These are phyloP conservation scores for Drosophila nr. perissopoda DNA, from an alignment of 2,888 invertebrate species.

Conservation along the genomic window DNA sequence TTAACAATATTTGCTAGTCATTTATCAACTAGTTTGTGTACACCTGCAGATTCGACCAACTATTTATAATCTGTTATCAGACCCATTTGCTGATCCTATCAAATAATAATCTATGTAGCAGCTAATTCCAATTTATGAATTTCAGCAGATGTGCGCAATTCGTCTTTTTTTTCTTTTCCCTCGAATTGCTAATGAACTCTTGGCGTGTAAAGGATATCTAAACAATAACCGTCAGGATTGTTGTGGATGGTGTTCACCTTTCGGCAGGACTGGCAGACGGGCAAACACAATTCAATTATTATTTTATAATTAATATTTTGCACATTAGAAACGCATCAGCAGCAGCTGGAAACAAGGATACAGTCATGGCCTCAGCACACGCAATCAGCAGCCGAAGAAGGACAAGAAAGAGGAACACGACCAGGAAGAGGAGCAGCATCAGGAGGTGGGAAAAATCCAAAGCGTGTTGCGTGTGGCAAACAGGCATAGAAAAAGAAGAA, in stretches of 20 bases:
- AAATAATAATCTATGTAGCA: constrained; percentile 52
- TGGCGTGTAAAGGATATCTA: constrained; percentile 65
- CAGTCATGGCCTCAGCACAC: constrained; percentile 59
- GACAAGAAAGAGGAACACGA: not conserved
- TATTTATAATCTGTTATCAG: constrained; percentile 29
- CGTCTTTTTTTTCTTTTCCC: not conserved
- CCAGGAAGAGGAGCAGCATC: constrained; percentile 20
- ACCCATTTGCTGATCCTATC: constrained; percentile 50
- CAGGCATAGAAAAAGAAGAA: constrained; percentile 47
- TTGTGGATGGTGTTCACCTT: constrained; percentile 52
- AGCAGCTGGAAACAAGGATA: constrained; percentile 59
- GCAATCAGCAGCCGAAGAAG: constrained; percentile 36
- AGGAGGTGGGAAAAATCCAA: constrained; percentile 15
- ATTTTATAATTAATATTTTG: constrained; percentile 80
- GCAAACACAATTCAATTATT: constrained; percentile 77
- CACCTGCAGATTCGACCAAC: constrained; percentile 23
- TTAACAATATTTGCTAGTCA: constrained; percentile 17
- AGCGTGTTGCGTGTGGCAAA: constrained; percentile 61
- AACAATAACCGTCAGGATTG: constrained; percentile 38
- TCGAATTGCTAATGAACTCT: constrained; percentile 66
- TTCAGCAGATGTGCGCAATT: constrained; percentile 56
- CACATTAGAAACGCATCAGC: constrained; percentile 79
- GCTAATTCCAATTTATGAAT: constrained; percentile 53
- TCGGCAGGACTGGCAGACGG: constrained; percentile 50
- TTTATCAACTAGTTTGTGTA: constrained; percentile 9